These are phyloP conservation scores for Sinopyrophorus schimmeli DNA, from an alignment of 2,888 invertebrate genomes.

Conservation along the genomic window DNA sequence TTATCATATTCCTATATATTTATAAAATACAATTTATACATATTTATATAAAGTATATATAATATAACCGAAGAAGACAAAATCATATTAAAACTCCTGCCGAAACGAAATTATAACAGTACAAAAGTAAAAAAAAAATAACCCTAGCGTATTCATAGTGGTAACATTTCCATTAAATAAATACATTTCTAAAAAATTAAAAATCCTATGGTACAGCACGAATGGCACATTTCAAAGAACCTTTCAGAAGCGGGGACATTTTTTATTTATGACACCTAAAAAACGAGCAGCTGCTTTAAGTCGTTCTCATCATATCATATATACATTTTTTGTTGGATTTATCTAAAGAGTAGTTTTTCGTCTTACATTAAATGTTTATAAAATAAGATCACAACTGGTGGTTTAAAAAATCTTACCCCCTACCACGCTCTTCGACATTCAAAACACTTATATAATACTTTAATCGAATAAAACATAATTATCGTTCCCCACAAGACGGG, in stretches of 20 bases:
- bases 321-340: conserved; percentile 43
- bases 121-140: too few relatives aligned
- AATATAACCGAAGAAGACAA: too few relatives aligned
- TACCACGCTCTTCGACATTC: conserved; percentile 30
- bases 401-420: conserved; percentile 41
- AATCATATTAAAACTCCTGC: too few relatives aligned
- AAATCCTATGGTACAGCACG: not conserved
- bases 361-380: conserved; percentile 36
- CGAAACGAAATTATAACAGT: too few relatives aligned
- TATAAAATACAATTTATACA: too few relatives aligned
- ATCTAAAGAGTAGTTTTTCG: conserved; percentile 34
- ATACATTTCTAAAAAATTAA: conserved; percentile 3
- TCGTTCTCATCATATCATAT: conserved; percentile 52
- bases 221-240: conserved; percentile 26
- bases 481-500: too few relatives aligned
- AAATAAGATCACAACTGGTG: conserved; percentile 44
- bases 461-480: too few relatives aligned
- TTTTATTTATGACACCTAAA: conserved; percentile 27
- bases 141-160: too few relatives aligned
- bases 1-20: too few relatives aligned
- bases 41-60: too few relatives aligned
- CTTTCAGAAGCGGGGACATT: conserved; percentile 20
- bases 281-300: conserved; percentile 47
- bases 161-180: conserved; percentile 1
- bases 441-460: too few relatives aligned